These are phyloP conservation scores for Scalopus aquaticus DNA, from an alignment of 2,113 vertebrate species.

Conservation along the genomic window DNA sequence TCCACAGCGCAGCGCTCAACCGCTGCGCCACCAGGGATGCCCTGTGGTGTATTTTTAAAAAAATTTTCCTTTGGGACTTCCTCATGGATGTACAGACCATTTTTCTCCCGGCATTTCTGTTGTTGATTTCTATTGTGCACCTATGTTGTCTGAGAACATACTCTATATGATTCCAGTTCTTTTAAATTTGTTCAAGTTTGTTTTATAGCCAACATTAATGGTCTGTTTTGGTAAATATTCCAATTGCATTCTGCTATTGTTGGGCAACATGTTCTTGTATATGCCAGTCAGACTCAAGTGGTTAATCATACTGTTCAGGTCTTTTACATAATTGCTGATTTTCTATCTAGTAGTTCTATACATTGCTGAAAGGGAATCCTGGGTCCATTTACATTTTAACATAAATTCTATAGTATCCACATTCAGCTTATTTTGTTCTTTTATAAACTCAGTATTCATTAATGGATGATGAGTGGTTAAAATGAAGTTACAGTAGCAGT, in stretches of 20 bases:
- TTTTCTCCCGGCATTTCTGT: background rate
- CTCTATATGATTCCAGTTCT: background rate
- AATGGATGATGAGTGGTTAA: background rate
- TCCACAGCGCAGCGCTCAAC: too few species aligned
- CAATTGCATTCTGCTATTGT: background rate
- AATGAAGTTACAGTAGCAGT: background rate
- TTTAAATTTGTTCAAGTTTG: background rate
- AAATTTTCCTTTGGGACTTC: slow-evolving; percentile 10
- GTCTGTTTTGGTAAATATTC: background rate
- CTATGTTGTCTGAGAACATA: background rate
- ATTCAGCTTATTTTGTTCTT: background rate
- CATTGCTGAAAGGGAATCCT: background rate
- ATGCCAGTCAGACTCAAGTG: background rate
- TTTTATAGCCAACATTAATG: background rate
- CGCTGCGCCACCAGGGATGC: too few species aligned
- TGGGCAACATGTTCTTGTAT: background rate
- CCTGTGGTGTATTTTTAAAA: too few species aligned
- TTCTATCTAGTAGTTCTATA: background rate
- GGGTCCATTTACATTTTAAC: background rate
- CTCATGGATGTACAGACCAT: background rate
- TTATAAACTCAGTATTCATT: background rate
- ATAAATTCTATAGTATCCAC: background rate
- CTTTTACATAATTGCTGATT: background rate
- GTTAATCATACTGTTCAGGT: background rate
- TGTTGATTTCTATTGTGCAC: background rate